These are phyloP conservation scores for Myrmecobius fasciatus DNA, from an alignment of 2,113 vertebrate genomes.

Conservation along the genomic window DNA sequence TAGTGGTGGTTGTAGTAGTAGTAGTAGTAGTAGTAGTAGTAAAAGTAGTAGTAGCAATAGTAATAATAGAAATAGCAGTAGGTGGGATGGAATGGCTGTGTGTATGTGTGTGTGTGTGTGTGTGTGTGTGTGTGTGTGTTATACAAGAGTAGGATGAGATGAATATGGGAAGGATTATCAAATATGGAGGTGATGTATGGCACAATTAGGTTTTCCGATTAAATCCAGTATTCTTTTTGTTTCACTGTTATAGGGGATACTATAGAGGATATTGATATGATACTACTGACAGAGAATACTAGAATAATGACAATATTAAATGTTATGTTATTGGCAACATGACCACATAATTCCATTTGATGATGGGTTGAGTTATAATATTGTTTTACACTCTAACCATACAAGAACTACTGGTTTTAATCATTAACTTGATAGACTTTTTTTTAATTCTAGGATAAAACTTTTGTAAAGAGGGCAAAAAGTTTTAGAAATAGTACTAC, in stretches of 20 bases:
- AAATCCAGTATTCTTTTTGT: neutral
- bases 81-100: too few relatives aligned
- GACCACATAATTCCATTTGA: neutral
- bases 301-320: neutral
- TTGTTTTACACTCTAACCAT: neutral
- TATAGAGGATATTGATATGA: neutral
- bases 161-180: neutral
- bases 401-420: neutral
- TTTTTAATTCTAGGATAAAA: neutral
- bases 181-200: neutral
- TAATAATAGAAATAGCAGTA: too few relatives aligned
- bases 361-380: neutral
- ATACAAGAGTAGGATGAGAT: neutral
- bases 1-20: too few relatives aligned
- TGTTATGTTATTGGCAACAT: neutral
- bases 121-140: neutral
- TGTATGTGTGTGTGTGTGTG: too few relatives aligned
- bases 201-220: neutral
- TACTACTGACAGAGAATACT: neutral
- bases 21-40: too few relatives aligned
- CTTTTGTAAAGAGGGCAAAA: neutral
- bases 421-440: neutral
- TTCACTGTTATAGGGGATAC: neutral
- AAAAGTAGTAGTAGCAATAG: too few relatives aligned
- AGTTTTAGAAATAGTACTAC: neutral